phyloP scores from a whole-genome alignment of 2,888 invertebrate genomes.

The Autographa pulchrina region DNA sequence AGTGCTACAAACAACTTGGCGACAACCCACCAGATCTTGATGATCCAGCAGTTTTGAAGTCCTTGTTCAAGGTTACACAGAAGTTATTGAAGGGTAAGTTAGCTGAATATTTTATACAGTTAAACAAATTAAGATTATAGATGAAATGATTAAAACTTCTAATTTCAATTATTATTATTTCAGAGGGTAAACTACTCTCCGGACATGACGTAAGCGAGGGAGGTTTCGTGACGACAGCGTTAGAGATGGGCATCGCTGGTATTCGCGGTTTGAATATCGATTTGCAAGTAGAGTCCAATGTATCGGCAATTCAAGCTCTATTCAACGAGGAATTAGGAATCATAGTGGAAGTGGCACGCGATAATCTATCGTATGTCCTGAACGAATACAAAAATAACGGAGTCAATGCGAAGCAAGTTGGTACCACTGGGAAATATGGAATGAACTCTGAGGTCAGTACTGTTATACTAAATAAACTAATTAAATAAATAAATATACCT shows the following conservation, averaged over 20 bases:
- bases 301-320: conserved; percentile 91
- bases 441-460: conserved; percentile 90
- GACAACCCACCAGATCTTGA: conserved; percentile 95
- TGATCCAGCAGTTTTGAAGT: conserved; percentile 90
- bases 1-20: conserved; percentile 96
- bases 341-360: conserved; percentile 92
- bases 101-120: background rate
- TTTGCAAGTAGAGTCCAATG: conserved; percentile 81
- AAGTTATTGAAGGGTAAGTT: conserved; percentile 92
- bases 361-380: conserved; percentile 89
- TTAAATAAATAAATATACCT: background rate
- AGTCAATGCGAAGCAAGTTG: conserved; percentile 92
- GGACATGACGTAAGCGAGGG: conserved; percentile 99
- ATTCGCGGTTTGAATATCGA: conserved; percentile 93
- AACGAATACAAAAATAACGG: conserved; percentile 89
- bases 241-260: conserved; percentile 99
- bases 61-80: conserved; percentile 96
- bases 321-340: conserved; percentile 97
- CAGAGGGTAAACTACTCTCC: conserved; percentile 92
- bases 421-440: conserved; percentile 91
- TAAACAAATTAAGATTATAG: background rate
- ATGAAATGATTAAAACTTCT: background rate
- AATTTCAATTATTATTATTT: conserved; percentile 49
- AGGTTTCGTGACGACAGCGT: conserved; percentile 95
- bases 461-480: background rate